Conservation (phyloP, 2,888 invertebrate species). For the Dynastes maya region DNA sequence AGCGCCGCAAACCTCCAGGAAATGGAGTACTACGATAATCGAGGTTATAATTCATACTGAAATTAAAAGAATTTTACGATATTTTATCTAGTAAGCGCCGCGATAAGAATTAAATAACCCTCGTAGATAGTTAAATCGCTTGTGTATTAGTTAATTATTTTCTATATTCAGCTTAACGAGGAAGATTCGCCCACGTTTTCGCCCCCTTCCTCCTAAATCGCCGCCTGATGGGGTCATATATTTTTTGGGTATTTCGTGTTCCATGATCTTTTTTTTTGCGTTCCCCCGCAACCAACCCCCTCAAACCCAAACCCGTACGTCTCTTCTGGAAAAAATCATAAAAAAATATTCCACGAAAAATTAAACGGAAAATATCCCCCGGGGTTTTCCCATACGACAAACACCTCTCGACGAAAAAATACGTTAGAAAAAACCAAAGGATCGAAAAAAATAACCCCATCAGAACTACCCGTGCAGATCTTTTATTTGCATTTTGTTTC, state of each 20-base stretch:
- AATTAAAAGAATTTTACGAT: too few relatives aligned
- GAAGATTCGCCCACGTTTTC: not conserved
- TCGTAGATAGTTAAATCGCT: constrained; percentile 46
- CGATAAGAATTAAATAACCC: not conserved
- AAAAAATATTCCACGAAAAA: too few relatives aligned
- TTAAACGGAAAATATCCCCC: constrained; percentile 68
- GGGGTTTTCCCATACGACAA: constrained; percentile 39
- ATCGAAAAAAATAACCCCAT: constrained; percentile 9
- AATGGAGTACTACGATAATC: not conserved
- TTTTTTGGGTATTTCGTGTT: constrained; percentile 62
- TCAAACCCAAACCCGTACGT: constrained; percentile 47
- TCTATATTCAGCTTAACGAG: constrained; percentile 1
- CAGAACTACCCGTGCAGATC: constrained; percentile 56
- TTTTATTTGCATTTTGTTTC: constrained; percentile 71
- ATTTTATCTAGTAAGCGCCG: too few relatives aligned
- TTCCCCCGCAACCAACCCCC: constrained; percentile 51
- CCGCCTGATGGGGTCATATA: constrained; percentile 39
- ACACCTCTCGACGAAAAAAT: constrained; percentile 13
- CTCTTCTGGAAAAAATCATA: constrained; percentile 63
- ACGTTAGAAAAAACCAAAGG: not conserved
- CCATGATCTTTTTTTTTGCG: constrained; percentile 64
- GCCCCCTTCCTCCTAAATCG: not conserved
- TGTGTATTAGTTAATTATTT: constrained; percentile 45
- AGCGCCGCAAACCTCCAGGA: constrained; percentile 36
- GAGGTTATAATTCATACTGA: too few relatives aligned